Evolutionary conservation across 2,113 vertebrate genomes (phyloP).

Genomic region (Lamprologus tigripictilis): DNA sequence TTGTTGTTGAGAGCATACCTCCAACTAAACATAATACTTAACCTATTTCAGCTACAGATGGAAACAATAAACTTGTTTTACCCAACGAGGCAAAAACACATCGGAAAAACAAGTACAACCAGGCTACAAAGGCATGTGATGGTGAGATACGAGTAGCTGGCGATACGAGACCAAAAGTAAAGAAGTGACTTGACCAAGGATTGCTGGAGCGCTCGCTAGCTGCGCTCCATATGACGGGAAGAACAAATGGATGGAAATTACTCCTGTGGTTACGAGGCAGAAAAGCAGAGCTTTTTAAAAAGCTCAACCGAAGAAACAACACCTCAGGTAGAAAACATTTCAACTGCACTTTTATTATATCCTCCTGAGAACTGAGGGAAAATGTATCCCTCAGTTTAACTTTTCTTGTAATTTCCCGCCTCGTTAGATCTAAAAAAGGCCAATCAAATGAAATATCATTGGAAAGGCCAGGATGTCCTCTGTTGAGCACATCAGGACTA

Average conservation of each 20-base stretch:
- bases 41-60: background rate
- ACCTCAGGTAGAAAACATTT: background rate
- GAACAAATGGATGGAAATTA: background rate
- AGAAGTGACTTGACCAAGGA: background rate
- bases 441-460: background rate
- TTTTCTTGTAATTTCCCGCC: accelerated
- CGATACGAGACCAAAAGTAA: background rate
- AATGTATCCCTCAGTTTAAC: background rate
- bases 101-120: accelerated
- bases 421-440: background rate
- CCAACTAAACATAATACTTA: background rate
- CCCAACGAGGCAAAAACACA: background rate
- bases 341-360: background rate
- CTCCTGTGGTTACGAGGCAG: accelerated
- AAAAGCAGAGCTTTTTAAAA: background rate
- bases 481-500: background rate
- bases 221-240: background rate
- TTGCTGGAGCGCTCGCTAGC: background rate
- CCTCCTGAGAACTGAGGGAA: accelerated
- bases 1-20: background rate
- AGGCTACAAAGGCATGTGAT: background rate
- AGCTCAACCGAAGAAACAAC: background rate
- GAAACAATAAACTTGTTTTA: background rate
- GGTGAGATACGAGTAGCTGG: background rate
- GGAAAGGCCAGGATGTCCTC: background rate